Evolutionary conservation across 1,140 invertebrate species (phyloP), one percentile per base, ranked within the genome.

Genomic region (Polyergus mexicanus): DNA sequence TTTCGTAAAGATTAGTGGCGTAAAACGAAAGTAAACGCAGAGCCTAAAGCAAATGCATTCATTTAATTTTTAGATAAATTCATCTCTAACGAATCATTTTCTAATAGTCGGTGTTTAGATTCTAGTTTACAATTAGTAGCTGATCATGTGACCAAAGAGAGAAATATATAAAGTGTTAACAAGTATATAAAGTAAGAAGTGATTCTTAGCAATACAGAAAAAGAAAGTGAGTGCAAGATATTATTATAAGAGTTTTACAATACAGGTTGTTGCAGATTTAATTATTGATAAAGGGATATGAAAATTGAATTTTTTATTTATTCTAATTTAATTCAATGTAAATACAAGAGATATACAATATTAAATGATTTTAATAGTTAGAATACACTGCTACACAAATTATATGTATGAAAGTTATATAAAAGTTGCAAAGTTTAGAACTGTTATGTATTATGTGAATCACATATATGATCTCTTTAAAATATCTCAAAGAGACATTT

Each of bases 361-460:
- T 63, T 84, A 38, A 60, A 76, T 86, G 35, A 76, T 84, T 74
- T 77, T 77, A 77, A 13, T 60, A 84, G 58, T 75, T 83, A 69
- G 32, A 58, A 11, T 77, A 54, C 13, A 56, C 81, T 32, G 58
- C 51, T 77, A 87, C 10, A 85, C 10, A 85, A 71, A 85, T 60
- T 77, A 85, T 81, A 22, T 51, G 3, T 32, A 71, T n/a, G 54
- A 81, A 3, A 83, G 38, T 4, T 74, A 69, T 74, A 87, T 66
- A 28, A 54, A 85, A 80, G 85, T 85, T 89, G 47, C 68, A 90
- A 90, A 89, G 81, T 87, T 90, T 87, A 87, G 63, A 81, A 62
- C 65, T 81, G 68, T 84, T 89, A 68, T 25, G 68, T 60, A 84
- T 87, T 85, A 85, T 4, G 38, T 85, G 38, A 87, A 44, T 81